These are phyloP conservation scores for Lophura nycthemera DNA, from an alignment of 2,113 vertebrate genomes.

Conservation along the genomic window DNA sequence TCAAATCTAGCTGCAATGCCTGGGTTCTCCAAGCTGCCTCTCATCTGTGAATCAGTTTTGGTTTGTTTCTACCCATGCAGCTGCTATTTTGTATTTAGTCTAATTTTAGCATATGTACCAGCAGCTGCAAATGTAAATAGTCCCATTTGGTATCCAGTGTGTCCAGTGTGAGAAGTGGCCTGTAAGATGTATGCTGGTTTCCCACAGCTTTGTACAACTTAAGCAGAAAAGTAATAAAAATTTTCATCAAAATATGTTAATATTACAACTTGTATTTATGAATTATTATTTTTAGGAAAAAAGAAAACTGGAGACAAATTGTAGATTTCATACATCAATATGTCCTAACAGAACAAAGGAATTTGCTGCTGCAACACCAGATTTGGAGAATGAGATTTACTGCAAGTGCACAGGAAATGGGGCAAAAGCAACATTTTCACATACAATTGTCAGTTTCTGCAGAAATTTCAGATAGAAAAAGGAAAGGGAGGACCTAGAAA, in stretches of 20 bases:
- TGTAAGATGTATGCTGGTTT: not conserved
- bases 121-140: conserved; percentile 61
- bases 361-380: not conserved
- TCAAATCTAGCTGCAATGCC: conserved; percentile 24
- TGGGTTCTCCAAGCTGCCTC: not conserved
- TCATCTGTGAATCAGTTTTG: conserved; percentile 34
- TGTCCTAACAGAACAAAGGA: not conserved
- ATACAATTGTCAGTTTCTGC: not conserved
- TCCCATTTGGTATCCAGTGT: not conserved
- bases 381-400: not conserved
- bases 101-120: conserved; percentile 58
- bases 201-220: not conserved
- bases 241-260: not conserved
- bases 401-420: not conserved
- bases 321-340: not conserved
- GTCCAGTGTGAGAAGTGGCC: not conserved
- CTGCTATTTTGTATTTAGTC: conserved; percentile 56
- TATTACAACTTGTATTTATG: not conserved
- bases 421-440: not conserved
- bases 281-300: not conserved
- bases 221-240: not conserved
- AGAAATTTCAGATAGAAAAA: not conserved
- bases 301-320: not conserved
- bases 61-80: conserved; percentile 34
- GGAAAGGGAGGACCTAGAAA: not conserved